Conservation (phyloP, 1,140 invertebrate species). For the Cherax quadricarinatus region DNA sequence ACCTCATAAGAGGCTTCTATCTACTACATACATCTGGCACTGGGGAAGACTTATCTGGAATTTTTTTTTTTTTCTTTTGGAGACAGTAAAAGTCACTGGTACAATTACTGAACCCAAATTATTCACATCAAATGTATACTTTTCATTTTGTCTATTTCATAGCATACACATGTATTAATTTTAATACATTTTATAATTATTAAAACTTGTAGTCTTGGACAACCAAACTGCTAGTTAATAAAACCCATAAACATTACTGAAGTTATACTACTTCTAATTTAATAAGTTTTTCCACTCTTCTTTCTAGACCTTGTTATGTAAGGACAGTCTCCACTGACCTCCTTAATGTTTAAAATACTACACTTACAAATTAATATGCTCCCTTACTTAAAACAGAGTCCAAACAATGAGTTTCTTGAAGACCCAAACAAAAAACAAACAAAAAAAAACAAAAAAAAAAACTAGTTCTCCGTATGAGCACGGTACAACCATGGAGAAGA, state of each 20-base stretch:
- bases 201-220: not conserved
- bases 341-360: not conserved
- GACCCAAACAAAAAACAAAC: not conserved
- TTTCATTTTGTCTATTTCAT: not conserved
- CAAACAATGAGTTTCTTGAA: constrained; percentile 23
- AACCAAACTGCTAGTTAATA: not conserved
- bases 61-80: not conserved
- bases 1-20: not conserved
- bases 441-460: not conserved
- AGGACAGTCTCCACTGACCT: not conserved
- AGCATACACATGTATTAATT: not conserved
- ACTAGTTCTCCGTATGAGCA: not conserved
- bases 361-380: not conserved
- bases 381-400: not conserved
- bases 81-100: not conserved
- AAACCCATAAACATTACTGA: not conserved
- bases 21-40: not conserved
- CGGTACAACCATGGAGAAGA: not conserved
- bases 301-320: not conserved
- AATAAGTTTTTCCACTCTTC: not conserved
- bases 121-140: not conserved
- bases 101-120: not conserved
- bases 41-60: constrained; percentile 5
- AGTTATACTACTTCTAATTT: not conserved
- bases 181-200: not conserved